These are phyloP conservation scores for Daboia siamensis DNA, from an alignment of 2,113 vertebrate genomes.

Conservation along the genomic window DNA sequence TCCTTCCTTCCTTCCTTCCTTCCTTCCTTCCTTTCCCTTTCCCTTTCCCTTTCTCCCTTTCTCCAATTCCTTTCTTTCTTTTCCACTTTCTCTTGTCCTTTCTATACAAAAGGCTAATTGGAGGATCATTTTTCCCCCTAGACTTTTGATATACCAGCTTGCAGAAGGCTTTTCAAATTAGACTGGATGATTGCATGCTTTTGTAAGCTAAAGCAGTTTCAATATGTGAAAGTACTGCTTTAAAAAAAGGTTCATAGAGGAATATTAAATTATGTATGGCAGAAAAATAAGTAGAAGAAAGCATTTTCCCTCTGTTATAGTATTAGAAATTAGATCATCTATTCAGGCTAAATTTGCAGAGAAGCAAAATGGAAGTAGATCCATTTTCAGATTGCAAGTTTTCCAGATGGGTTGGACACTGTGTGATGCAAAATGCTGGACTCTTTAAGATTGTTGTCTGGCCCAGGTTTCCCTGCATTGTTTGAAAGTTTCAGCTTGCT, in stretches of 20 bases:
- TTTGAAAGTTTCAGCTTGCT: not conserved
- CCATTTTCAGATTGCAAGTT: not conserved
- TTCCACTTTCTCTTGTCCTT: not conserved
- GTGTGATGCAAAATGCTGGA: not conserved
- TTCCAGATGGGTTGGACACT: not conserved
- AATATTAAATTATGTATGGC: not conserved
- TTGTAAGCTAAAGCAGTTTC: not conserved
- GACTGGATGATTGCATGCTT: not conserved
- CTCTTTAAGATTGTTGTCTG: not conserved
- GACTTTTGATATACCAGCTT: not conserved
- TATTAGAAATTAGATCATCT: not conserved
- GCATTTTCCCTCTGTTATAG: not conserved
- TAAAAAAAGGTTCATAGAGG: not conserved
- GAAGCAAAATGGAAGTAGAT: not conserved
- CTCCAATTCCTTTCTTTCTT: not conserved
- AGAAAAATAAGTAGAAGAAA: not conserved
- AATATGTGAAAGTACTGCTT: not conserved
- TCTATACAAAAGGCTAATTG: not conserved
- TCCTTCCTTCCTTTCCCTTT: not conserved
- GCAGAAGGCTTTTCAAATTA: not conserved
- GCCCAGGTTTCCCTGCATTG: not conserved
- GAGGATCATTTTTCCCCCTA: not conserved
- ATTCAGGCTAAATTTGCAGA: not conserved
- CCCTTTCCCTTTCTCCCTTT: too few relatives aligned
- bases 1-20: not conserved